Conservation (phyloP, 64 coral and sea anemone species). For the Montipora cactus region DNA sequence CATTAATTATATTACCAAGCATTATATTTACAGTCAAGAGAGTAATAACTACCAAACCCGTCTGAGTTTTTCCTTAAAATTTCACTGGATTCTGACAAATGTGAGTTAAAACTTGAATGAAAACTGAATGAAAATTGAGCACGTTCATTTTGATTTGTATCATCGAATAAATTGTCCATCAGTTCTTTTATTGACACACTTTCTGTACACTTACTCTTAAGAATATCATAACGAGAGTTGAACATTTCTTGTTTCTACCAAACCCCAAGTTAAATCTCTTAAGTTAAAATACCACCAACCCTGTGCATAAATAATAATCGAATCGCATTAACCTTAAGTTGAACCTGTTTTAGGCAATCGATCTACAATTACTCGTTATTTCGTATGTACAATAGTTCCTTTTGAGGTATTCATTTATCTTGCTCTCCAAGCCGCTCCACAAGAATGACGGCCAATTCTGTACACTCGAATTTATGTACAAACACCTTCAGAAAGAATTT, state of each 20-base stretch:
- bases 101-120: too few relatives aligned
- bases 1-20: too few relatives aligned
- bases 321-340: not conserved
- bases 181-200: not conserved
- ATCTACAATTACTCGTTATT: not conserved
- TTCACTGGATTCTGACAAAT: too few relatives aligned
- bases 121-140: too few relatives aligned
- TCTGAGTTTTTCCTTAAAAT: too few relatives aligned
- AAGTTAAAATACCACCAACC: not conserved
- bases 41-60: not conserved
- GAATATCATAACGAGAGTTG: not conserved
- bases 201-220: not conserved
- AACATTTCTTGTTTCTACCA: too few relatives aligned
- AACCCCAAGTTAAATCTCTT: not conserved
- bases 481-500: not conserved
- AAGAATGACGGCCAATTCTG: not conserved
- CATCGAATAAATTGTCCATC: too few relatives aligned
- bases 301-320: not conserved
- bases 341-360: not conserved
- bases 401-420: not conserved
- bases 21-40: not conserved
- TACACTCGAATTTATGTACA: not conserved
- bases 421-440: not conserved
- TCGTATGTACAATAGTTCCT: not conserved
- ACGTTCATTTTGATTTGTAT: too few relatives aligned